Evolutionary conservation across 2,888 invertebrate species (phyloP), one percentile per base, ranked within the genome.

Genomic region (Gerris lacustris): DNA sequence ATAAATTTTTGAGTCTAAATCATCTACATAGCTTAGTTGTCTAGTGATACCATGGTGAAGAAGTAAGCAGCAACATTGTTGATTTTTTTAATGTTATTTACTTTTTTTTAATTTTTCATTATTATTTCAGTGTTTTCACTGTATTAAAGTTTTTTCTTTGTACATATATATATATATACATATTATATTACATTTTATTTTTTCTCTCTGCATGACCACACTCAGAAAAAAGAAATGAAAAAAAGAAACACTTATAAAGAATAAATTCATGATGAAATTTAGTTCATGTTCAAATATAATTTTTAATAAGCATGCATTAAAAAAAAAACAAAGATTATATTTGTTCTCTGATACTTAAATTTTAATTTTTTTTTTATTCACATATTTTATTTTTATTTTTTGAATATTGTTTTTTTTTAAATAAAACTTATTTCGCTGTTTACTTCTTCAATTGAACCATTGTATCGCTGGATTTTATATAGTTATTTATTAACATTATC

Each of bases 401-500:
- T 11, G 55, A 55, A 15, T 11, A 55, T 55, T 55, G 9, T 11
- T 55, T 15, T 11, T 2, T 4, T 55, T n/a, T n/a, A n/a, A 11
- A 15, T 55, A 11, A 11, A 11, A 55, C 15, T 15, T 55, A 15
- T 64, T n/a, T n/a, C 44, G 72, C 73, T 73, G 73, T 73, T 73
- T 73, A 73, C 73, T 73, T 73, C 69, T 72, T 71, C 55, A n/a
- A n/a, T n/a, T 55, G 15, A 55, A 55, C 64, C 64, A 64, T 18
- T 64, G 64, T 64, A 64, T 64, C 70, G 44, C 66, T 45, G 47
- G 67, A 31, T 66, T 11, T 67, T 71, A 18, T 44, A 64, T 45
- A 70, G 62, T 64, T 64, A 64, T 67, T 44, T 31, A 67, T 69
- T 69, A 45, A 63, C 5, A 64, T 69, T 69, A 43, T 69, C 71